Evolutionary conservation across 1,140 invertebrate species (phyloP), one percentile per base, ranked within the genome.

Genomic region (Centruroides sculpturatus): DNA sequence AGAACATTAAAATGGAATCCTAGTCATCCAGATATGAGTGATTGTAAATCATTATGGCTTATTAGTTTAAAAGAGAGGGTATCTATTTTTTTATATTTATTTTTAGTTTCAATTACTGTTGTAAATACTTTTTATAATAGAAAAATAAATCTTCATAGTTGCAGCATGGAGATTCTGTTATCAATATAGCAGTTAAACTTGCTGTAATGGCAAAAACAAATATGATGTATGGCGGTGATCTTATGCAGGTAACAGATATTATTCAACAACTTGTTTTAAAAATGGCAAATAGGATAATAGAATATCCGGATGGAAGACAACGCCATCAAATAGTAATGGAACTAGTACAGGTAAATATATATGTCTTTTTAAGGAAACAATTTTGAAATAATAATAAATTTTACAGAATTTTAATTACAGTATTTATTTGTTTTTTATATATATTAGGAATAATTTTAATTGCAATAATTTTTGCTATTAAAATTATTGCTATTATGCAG

Each of bases 261-360:
- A 87, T 94, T 67, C 86, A 89, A 74, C 86, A 85, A 51, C 83
- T 94, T 72, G 86, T 90, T 0, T 81, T 85, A 61, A 82, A 89
- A 66, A 92, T 93, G 86, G 81, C 71, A 51, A 70, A 68, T 56
- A 62, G 71, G 50, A 62, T 75, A 6, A 66, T 67, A 66, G 85
- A 87, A 1, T 86, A 88, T 69, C 81, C 84, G 0, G 88, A 65
- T 36, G 59, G 55, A 5, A 35, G 48, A 8, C 59, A 61, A 46
- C 47, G 63, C 12, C 60, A 65, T 23, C 50, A 56, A 46, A 47
- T 65, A n/a, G 41, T 65, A 8, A 50, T 59, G 4, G 60, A 55
- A 1, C 46, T 66, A 12, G 73, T 93, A 23, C 64, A 72, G 66
- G 73, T 74, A 69, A n/a, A n/a, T 41, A 41, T 23, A 23, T 23